Evolutionary conservation across 1,140 invertebrate genomes (phyloP).

Genomic region (Probaryconus sp.): DNA sequence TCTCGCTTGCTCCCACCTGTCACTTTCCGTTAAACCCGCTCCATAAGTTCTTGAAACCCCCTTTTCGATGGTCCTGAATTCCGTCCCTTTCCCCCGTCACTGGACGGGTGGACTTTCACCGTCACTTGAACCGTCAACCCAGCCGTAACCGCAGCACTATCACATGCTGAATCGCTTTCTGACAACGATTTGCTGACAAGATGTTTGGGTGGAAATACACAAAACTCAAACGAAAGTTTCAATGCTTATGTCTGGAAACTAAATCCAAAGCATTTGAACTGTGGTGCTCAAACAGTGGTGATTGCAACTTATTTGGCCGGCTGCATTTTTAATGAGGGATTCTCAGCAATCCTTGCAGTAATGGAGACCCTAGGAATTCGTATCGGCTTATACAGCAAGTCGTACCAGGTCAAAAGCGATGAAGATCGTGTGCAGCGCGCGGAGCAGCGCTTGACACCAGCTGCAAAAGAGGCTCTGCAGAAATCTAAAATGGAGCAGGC

Average conservation of each 20-base stretch:
- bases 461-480: background rate
- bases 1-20: too few species aligned
- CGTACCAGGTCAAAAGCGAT: background rate
- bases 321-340: constrained; percentile 51
- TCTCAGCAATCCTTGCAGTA: constrained; percentile 26
- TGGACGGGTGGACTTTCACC: too few species aligned
- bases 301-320: constrained; percentile 29
- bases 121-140: too few species aligned
- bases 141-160: too few species aligned
- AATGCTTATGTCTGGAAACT: constrained; percentile 26
- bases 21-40: too few species aligned
- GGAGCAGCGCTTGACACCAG: constrained; percentile 7
- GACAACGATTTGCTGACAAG: background rate
- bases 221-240: constrained; percentile 50
- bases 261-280: constrained; percentile 34
- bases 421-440: background rate
- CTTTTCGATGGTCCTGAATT: too few species aligned
- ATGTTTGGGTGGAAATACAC: constrained; percentile 49
- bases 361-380: constrained; percentile 31
- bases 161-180: too few species aligned
- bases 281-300: constrained; percentile 33
- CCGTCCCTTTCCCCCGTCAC: too few species aligned
- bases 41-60: too few species aligned
- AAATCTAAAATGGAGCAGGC: background rate
- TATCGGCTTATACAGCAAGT: constrained; percentile 5